These are phyloP conservation scores for Bergia puertoricense DNA, from an alignment of 92 coral and sea anemone species.

Conservation along the genomic window DNA sequence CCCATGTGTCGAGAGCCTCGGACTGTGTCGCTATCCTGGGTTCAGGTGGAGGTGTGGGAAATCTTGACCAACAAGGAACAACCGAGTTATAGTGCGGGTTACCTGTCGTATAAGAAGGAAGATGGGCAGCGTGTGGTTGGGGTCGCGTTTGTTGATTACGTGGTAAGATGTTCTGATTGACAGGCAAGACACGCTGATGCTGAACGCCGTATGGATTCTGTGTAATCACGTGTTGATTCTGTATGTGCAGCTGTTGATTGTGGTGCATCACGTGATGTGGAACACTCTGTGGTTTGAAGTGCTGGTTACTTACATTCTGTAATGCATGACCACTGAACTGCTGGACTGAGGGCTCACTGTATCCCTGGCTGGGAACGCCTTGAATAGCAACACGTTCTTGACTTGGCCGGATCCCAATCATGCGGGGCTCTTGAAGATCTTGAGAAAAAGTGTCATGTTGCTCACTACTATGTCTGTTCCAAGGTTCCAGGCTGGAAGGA, in stretches of 20 bases:
- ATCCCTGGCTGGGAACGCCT: conserved; percentile 10
- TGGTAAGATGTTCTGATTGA: neutral
- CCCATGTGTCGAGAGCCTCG: conserved; percentile 15
- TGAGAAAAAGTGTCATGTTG: conserved; percentile 8
- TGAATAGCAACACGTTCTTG: conserved; percentile 21
- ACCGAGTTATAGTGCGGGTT: conserved; percentile 18
- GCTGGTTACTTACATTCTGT: conserved; percentile 2
- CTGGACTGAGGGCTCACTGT: conserved; percentile 20
- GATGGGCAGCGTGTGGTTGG: conserved; percentile 1
- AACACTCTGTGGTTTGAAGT: neutral
- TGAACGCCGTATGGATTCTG: conserved; percentile 25
- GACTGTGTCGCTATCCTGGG: conserved; percentile 24
- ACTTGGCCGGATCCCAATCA: conserved; percentile 31
- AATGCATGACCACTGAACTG: conserved; percentile 22
- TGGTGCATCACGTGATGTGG: conserved; percentile 19
- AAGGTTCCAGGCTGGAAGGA: neutral
- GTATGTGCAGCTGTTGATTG: conserved; percentile 20
- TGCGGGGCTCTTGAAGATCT: conserved; percentile 11
- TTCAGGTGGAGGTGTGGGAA: conserved; percentile 40
- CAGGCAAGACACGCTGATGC: conserved; percentile 16
- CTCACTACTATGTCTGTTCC: neutral
- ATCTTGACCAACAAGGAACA: conserved; percentile 34
- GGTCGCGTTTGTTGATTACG: conserved; percentile 1
- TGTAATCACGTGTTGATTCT: conserved; percentile 12
- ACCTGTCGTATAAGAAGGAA: neutral